Conservation (phyloP, 2,888 invertebrate species). For the Melanostoma mellinum region DNA sequence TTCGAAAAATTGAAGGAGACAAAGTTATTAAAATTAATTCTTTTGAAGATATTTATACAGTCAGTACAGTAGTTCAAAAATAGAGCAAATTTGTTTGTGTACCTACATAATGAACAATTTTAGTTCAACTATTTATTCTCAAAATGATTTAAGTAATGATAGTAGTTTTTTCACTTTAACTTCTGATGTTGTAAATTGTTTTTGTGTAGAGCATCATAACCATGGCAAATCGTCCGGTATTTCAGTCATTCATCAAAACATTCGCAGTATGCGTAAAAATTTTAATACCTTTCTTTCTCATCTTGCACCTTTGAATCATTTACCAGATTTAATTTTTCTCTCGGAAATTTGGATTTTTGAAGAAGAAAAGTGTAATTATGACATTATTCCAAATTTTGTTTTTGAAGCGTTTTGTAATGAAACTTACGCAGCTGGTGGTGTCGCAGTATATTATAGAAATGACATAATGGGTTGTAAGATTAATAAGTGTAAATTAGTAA, state of each 20-base stretch:
- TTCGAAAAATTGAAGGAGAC: constrained; percentile 4
- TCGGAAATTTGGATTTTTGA: no score
- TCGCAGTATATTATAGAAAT: constrained; percentile 20
- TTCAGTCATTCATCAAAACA: neutral
- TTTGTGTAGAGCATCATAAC: constrained; percentile 22
- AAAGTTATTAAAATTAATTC: constrained; percentile 17
- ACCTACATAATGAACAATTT: neutral
- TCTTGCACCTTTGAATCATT: no score
- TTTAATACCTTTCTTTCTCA: no score
- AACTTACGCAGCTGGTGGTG: constrained; percentile 31
- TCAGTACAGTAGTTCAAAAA: neutral
- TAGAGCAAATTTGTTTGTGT: neutral
- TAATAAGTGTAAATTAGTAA: neutral
- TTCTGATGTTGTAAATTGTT: constrained; percentile 19
- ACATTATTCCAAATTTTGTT: no score
- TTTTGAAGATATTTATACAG: constrained; percentile 12
- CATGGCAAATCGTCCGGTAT: constrained; percentile 14
- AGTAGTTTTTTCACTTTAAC: neutral
- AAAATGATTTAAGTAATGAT: neutral
- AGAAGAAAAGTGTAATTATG: no score
- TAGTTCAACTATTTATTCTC: neutral
- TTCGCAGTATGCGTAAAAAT: neutral
- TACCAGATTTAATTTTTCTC: no score
- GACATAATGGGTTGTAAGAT: neutral
- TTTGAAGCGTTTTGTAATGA: no score